Percentiles rank a stretch among this genome's conserved stretches.
Conservation (phyloP, 2,797 vertebrate species). For the Macroramphosus scolopax region DNA sequence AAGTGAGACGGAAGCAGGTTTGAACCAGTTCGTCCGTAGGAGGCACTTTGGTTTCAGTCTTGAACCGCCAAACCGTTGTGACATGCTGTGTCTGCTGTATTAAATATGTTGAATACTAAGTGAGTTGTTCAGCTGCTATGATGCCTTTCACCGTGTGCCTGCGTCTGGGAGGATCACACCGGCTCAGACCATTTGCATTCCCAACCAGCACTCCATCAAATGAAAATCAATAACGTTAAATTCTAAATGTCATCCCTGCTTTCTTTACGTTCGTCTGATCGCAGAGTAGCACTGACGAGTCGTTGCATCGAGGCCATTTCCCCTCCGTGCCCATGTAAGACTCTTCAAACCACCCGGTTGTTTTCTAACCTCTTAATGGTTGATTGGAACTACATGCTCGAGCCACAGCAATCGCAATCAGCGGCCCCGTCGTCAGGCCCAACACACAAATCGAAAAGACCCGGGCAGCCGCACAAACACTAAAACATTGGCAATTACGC, state of each 20-base stretch:
- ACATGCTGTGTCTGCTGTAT: slow-evolving; percentile 4
- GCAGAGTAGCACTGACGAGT: slow-evolving; percentile 18
- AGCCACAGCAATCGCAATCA: slow-evolving; percentile 64
- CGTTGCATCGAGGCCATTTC: slow-evolving; percentile 38
- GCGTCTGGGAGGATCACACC: slow-evolving; percentile 8
- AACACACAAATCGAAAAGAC: slow-evolving; percentile 50
- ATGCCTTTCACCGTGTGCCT: slow-evolving; percentile 5
- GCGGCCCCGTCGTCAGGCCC: slow-evolving; percentile 42
- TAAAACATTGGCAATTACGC: slow-evolving; percentile 59
- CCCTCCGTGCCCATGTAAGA: slow-evolving; percentile 30
- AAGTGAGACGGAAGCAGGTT: slow-evolving; percentile 18
- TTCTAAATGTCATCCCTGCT: slow-evolving; percentile 22
- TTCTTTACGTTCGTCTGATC: slow-evolving; percentile 29
- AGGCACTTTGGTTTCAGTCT: slow-evolving; percentile 39
- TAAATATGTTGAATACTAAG: slow-evolving; percentile 14
- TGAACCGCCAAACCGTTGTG: slow-evolving; percentile 17
- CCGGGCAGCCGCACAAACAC: slow-evolving; percentile 23
- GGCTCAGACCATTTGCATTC: slow-evolving; percentile 3
- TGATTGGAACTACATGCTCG: slow-evolving; percentile 66
- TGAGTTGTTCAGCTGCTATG: slow-evolving; percentile 15
- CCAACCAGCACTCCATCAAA: slow-evolving; percentile 8
- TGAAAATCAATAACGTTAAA: slow-evolving; percentile 25
- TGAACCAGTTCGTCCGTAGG: slow-evolving; percentile 32
- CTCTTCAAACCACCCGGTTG: slow-evolving; percentile 58
- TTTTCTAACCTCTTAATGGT: slow-evolving; percentile 58